phyloP scores from a whole-genome alignment of 2,113 vertebrate genomes.

The Pavo muticus region DNA sequence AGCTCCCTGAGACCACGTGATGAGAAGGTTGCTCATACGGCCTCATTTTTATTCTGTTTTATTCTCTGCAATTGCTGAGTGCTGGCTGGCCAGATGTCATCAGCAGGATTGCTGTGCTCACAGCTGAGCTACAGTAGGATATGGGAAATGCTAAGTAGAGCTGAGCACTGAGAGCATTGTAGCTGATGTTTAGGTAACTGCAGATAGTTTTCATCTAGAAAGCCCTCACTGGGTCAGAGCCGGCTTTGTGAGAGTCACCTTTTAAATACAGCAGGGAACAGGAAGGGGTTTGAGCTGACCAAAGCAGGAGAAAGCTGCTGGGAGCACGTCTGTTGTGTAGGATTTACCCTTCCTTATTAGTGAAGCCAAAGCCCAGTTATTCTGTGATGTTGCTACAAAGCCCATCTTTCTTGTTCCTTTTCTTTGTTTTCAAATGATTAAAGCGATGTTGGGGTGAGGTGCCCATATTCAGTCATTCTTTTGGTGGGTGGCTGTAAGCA shows the following conservation, averaged over 20 bases:
- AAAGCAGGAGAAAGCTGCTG: background rate
- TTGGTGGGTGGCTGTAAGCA: background rate
- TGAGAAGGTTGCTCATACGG: background rate
- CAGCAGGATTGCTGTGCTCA: rapidly evolving
- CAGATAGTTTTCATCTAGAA: background rate
- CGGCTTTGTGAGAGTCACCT: background rate
- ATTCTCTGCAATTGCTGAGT: background rate
- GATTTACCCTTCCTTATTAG: background rate
- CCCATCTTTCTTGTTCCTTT: background rate
- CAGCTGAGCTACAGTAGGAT: background rate
- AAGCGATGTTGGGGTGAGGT: background rate
- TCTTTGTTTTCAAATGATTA: slow-evolving; percentile 3
- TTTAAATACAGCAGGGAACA: background rate
- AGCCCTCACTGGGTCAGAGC: background rate
- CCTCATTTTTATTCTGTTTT: rapidly evolving
- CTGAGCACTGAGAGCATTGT: background rate
- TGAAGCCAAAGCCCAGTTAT: background rate
- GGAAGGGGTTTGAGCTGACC: background rate
- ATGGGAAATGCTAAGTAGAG: background rate
- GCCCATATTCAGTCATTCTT: background rate
- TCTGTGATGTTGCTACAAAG: background rate
- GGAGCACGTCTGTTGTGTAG: background rate
- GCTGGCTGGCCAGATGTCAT: background rate
- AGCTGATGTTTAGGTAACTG: background rate
- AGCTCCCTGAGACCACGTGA: background rate